These are phyloP conservation scores for Poeciliopsis gracilis DNA, from an alignment of 2,797 vertebrate genomes.

Conservation along the genomic window DNA sequence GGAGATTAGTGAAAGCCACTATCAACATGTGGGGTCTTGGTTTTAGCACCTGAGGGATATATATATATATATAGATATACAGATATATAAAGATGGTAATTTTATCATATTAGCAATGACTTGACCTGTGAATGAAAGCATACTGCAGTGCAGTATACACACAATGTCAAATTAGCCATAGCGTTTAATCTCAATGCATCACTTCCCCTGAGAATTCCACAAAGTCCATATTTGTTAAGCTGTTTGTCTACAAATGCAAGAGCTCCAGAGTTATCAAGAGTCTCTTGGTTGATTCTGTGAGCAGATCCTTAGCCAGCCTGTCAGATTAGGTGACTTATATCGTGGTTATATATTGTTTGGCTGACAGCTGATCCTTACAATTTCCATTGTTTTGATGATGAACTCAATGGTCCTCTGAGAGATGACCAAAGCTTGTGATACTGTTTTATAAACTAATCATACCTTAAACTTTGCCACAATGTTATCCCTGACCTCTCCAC, in stretches of 20 bases:
- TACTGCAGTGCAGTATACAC: background rate
- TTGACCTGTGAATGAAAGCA: background rate
- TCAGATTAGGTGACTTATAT: background rate
- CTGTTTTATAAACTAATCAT: background rate
- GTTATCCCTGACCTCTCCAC: background rate
- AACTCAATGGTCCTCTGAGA: background rate
- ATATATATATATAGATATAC: too few relatives aligned
- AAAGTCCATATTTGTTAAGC: background rate
- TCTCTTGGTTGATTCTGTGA: background rate
- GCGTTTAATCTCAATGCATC: background rate
- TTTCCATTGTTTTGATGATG: background rate
- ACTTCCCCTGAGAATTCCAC: background rate
- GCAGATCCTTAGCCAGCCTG: background rate
- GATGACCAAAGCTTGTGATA: background rate
- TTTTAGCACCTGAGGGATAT: background rate
- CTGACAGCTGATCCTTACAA: background rate
- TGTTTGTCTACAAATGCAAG: background rate
- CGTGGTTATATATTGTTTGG: background rate
- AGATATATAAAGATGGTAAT: background rate
- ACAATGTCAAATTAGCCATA: background rate
- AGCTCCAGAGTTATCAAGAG: background rate
- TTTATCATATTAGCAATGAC: background rate
- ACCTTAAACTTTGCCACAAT: background rate
- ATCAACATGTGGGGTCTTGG: background rate
- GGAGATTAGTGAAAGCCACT: conserved; percentile 10